Conservation (phyloP, 2,888 invertebrate genomes). For the Pemphredon lugubris region DNA sequence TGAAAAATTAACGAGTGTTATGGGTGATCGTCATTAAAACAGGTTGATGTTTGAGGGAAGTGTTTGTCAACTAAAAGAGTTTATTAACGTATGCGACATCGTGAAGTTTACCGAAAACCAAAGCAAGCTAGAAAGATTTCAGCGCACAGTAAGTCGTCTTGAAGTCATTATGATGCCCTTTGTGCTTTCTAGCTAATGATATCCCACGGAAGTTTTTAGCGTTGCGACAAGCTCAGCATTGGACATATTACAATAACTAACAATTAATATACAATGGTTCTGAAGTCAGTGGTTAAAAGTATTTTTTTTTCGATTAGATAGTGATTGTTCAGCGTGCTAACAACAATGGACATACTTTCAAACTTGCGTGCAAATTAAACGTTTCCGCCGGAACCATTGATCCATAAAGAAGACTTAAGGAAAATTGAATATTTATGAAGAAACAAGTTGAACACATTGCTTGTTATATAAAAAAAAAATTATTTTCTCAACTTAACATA, state of each 20-base stretch:
- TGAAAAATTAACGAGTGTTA: constrained; percentile 77
- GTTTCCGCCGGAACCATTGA: constrained; percentile 66
- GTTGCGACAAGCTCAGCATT: constrained; percentile 61
- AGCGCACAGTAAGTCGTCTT: constrained; percentile 39
- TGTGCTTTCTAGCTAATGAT: constrained; percentile 62
- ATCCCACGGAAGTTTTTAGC: constrained; percentile 57
- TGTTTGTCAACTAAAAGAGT: constrained; percentile 45
- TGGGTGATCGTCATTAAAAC: constrained; percentile 18
- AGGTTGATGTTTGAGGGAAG: constrained; percentile 39
- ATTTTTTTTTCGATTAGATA: constrained; percentile 54
- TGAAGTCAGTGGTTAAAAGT: constrained; percentile 51
- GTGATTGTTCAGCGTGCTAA: constrained; percentile 40
- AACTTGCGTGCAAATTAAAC: constrained; percentile 66
- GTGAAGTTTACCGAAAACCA: constrained; percentile 55
- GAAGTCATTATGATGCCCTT: constrained; percentile 46
- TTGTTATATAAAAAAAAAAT: constrained; percentile 77
- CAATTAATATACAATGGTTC: constrained; percentile 57
- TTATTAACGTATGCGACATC: constrained; percentile 44
- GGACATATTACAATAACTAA: constrained; percentile 67
- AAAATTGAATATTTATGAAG: constrained; percentile 65
- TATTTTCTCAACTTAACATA: constrained; percentile 80
- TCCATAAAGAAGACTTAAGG: constrained; percentile 62
- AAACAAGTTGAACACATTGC: constrained; percentile 70
- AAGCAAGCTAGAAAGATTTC: constrained; percentile 60
- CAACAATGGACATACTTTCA: constrained; percentile 48